These are phyloP conservation scores for Hyles vespertilio DNA, from an alignment of 1,140 invertebrate species.

Conservation along the genomic window DNA sequence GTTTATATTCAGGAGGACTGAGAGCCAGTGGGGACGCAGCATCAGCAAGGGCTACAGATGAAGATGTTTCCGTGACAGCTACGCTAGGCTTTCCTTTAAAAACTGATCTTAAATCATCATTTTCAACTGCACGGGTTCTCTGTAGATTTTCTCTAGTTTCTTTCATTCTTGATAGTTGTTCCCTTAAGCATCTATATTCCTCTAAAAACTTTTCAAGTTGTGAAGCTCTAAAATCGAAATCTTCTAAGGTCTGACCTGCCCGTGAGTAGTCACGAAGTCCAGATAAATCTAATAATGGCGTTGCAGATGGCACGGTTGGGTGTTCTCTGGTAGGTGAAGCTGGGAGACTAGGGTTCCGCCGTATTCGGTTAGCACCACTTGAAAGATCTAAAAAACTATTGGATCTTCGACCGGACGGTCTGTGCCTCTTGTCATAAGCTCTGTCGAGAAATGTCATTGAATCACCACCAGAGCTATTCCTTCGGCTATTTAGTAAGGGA, in stretches of 20 bases:
- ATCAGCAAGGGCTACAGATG: slow-evolving; percentile 64
- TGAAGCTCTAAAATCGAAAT: slow-evolving; percentile 84
- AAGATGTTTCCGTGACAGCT: slow-evolving; percentile 71
- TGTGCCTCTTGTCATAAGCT: slow-evolving; percentile 47
- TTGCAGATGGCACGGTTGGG: slow-evolving; percentile 68
- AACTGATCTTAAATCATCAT: slow-evolving; percentile 73
- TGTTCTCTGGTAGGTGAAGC: slow-evolving; percentile 64
- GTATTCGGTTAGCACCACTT: slow-evolving; percentile 50
- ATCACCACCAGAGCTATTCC: slow-evolving; percentile 68
- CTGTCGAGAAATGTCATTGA: slow-evolving; percentile 53
- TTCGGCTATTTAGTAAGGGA: slow-evolving; percentile 76
- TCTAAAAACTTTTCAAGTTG: slow-evolving; percentile 86
- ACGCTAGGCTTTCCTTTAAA: slow-evolving; percentile 76
- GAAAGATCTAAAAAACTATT: slow-evolving; percentile 77
- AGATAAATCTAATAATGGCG: slow-evolving; percentile 75
- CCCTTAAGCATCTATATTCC: slow-evolving; percentile 84
- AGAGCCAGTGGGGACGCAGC: slow-evolving; percentile 68
- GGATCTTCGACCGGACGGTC: slow-evolving; percentile 56
- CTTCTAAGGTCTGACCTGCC: slow-evolving; percentile 66
- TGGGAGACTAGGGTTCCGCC: slow-evolving; percentile 63
- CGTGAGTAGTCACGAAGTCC: slow-evolving; percentile 67
- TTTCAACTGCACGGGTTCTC: slow-evolving; percentile 66
- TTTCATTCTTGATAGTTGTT: slow-evolving; percentile 86
- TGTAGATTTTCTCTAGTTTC: slow-evolving; percentile 83
- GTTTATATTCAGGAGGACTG: slow-evolving; percentile 72